These are phyloP conservation scores for Cetoscarus ocellatus DNA, from an alignment of 2,797 vertebrate species.

Conservation along the genomic window DNA sequence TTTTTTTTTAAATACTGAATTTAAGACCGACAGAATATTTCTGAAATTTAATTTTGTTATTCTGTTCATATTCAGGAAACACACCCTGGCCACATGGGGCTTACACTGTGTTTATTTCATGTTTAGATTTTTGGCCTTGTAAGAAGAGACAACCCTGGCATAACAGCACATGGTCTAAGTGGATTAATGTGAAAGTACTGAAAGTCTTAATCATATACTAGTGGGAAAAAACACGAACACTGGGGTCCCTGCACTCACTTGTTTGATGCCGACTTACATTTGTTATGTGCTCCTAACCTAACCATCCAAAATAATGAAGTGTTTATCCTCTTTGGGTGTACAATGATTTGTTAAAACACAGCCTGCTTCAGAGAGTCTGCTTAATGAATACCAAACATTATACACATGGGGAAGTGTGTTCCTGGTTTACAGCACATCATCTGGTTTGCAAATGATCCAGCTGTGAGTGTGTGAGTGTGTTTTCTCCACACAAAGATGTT, in stretches of 20 bases:
- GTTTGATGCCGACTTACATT: slow-evolving; percentile 18
- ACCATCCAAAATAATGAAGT: not conserved
- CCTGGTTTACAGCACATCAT: slow-evolving; percentile 44
- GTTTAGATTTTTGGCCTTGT: slow-evolving; percentile 10
- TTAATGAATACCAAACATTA: slow-evolving; percentile 38
- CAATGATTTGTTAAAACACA: not conserved
- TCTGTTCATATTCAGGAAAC: slow-evolving; percentile 14
- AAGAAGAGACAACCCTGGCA: slow-evolving; percentile 18
- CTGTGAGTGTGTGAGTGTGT: slow-evolving; percentile 30
- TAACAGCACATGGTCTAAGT: slow-evolving; percentile 40
- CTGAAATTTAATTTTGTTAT: slow-evolving; percentile 8
- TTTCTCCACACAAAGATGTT: slow-evolving; percentile 25
- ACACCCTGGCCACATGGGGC: slow-evolving; percentile 3
- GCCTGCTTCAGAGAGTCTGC: slow-evolving; percentile 41
- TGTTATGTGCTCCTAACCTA: slow-evolving; percentile 12
- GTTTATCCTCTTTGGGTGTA: slow-evolving; percentile 1
- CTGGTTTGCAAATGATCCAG: slow-evolving; percentile 55
- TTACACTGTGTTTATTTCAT: slow-evolving; percentile 10
- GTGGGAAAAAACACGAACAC: slow-evolving; percentile 28
- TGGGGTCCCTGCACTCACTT: not conserved
- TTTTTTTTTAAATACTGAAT: slow-evolving; percentile 19
- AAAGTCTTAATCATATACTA: slow-evolving; percentile 27
- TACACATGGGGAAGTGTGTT: slow-evolving; percentile 47
- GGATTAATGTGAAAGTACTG: slow-evolving; percentile 27
- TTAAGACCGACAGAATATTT: slow-evolving; percentile 20